Percentiles rank a stretch among this genome's conserved stretches.
Evolutionary conservation across 2,797 vertebrate genomes (phyloP).

Genomic region (Podarcis siculus): DNA sequence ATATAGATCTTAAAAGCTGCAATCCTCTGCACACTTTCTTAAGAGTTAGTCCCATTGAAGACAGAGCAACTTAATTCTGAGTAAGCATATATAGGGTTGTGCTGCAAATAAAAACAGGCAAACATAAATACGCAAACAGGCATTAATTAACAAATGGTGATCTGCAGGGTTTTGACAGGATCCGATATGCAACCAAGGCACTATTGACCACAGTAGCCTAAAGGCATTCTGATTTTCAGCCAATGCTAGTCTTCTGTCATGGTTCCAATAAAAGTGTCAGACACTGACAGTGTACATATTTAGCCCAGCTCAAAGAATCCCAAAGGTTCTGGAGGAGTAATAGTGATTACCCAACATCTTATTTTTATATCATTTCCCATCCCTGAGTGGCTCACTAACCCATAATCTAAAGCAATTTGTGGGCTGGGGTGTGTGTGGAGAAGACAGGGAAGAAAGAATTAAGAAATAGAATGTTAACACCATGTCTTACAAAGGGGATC

Average conservation of each 20-base stretch:
- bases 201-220: background rate
- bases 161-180: background rate
- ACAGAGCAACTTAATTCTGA: background rate
- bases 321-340: no score
- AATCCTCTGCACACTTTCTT: background rate
- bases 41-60: background rate
- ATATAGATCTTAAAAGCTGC: background rate
- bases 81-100: background rate
- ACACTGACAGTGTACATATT: background rate
- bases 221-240: background rate
- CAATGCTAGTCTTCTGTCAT: background rate
- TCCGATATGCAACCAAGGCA: background rate
- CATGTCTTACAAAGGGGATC: no score
- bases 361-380: no score
- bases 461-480: no score
- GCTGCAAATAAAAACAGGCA: background rate
- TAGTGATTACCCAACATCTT: no score
- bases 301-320: no score
- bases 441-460: no score
- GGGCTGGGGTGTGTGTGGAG: no score
- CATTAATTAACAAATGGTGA: background rate
- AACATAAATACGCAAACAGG: background rate
- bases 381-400: no score
- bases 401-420: no score
- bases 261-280: background rate